A percentile compares a stretch with the other conserved stretches of the same genome.
phyloP scores from a whole-genome alignment of 1,140 invertebrate genomes.

The Reticulitermes speratus region DNA sequence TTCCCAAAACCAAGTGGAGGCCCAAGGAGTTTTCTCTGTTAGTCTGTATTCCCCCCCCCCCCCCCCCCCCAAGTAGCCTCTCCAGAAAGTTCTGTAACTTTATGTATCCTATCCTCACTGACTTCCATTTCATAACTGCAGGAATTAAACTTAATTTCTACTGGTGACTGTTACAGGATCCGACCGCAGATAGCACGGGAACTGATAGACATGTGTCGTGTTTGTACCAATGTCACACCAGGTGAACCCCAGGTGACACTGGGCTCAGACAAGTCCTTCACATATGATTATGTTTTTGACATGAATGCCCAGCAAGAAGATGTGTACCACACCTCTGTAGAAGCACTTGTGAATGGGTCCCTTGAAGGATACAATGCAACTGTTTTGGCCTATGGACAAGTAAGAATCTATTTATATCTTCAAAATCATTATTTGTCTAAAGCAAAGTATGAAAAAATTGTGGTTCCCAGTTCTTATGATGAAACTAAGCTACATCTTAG shows the following conservation, averaged over 20 bases:
- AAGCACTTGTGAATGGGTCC: constrained; percentile 80
- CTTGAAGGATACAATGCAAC: constrained; percentile 95
- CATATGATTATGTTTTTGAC: constrained; percentile 96
- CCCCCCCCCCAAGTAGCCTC: too few relatives aligned
- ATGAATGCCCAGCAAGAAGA: constrained; percentile 70
- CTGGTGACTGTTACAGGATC: constrained; percentile 65
- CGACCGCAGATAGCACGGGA: constrained; percentile 91
- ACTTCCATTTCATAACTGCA: too few relatives aligned
- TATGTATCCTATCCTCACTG: too few relatives aligned
- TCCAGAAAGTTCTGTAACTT: too few relatives aligned
- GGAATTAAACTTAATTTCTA: too few relatives aligned
- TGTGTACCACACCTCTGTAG: constrained; percentile 85
- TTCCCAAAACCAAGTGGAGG: too few relatives aligned
- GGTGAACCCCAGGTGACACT: constrained; percentile 90
- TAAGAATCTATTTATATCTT: constrained; percentile 41
- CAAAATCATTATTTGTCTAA: background rate
- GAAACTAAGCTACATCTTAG: too few relatives aligned
- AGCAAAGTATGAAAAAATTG: background rate
- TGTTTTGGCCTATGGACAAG: constrained; percentile 93
- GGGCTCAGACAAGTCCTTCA: constrained; percentile 93
- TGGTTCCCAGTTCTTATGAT: too few relatives aligned
- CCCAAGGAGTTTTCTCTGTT: too few relatives aligned
- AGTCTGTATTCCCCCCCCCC: too few relatives aligned
- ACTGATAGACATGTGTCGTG: constrained; percentile 90
- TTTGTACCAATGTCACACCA: constrained; percentile 85